These are phyloP conservation scores for Paguma larvata DNA, from an alignment of 2,797 vertebrate genomes.

Conservation along the genomic window DNA sequence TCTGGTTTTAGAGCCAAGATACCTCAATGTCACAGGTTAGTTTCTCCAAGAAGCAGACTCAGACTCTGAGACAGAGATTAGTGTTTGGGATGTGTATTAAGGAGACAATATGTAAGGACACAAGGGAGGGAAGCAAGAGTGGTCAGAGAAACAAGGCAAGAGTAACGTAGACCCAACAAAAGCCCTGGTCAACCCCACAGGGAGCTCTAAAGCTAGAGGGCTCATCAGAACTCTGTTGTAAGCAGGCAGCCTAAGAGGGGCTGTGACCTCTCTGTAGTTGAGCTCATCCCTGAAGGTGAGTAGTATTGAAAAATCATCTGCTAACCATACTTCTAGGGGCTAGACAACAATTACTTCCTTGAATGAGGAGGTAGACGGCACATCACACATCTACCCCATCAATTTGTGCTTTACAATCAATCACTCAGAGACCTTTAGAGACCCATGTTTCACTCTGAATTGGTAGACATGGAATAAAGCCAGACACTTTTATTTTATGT, in stretches of 20 bases:
- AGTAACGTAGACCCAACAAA: not conserved
- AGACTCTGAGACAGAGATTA: not conserved
- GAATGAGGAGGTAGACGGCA: not conserved
- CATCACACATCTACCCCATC: not conserved
- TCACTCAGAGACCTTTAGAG: not conserved
- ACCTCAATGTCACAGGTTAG: not conserved
- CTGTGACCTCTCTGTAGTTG: not conserved
- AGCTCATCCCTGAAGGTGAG: not conserved
- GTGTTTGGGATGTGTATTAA: not conserved
- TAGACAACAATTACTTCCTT: not conserved
- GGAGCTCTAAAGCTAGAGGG: not conserved
- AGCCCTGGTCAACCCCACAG: not conserved
- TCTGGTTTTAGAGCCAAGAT: not conserved
- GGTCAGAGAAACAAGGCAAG: not conserved
- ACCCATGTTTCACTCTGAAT: slow-evolving; percentile 1
- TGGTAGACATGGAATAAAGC: not conserved
- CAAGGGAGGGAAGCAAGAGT: not conserved
- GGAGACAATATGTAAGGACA: not conserved
- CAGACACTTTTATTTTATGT: not conserved
- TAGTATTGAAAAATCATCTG: not conserved
- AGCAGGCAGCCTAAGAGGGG: not conserved
- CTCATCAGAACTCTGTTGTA: not conserved
- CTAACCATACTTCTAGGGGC: not conserved
- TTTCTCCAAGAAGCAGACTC: not conserved
- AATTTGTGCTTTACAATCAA: not conserved